A percentile compares a stretch with the other conserved stretches of the same genome.
phyloP scores from a whole-genome alignment of 2,797 vertebrate species.

The Epinephelus awoara region DNA sequence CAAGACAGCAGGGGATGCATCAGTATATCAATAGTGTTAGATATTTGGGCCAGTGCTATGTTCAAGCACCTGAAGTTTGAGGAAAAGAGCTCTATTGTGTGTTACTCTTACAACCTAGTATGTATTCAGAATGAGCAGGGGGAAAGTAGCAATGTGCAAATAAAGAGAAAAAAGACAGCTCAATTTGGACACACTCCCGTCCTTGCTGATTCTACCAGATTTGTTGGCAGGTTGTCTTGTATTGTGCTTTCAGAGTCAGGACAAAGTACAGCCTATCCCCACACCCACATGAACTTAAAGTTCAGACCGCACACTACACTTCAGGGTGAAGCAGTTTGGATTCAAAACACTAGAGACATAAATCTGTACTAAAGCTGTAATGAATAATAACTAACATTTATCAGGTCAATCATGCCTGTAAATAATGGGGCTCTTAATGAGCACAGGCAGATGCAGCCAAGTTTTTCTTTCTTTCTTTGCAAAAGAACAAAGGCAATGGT shows the following conservation, averaged over 20 bases:
- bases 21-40: conserved; percentile 3
- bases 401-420: conserved; percentile 33
- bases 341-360: conserved; percentile 37
- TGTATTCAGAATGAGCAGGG: neutral
- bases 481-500: conserved; percentile 55
- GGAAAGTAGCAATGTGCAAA: conserved; percentile 9
- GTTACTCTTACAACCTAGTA: neutral
- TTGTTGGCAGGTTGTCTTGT: conserved; percentile 68
- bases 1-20: conserved; percentile 31
- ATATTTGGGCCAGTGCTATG: neutral
- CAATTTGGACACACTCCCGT: conserved; percentile 45
- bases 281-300: conserved; percentile 68
- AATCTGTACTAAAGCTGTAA: conserved; percentile 42
- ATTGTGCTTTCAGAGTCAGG: conserved; percentile 76
- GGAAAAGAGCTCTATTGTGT: neutral
- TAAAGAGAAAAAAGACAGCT: conserved; percentile 37
- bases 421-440: conserved; percentile 42
- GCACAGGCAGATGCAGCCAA: conserved; percentile 38
- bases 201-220: conserved; percentile 56
- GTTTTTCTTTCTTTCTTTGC: conserved; percentile 32
- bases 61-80: conserved; percentile 14
- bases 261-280: conserved; percentile 76
- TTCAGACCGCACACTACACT: conserved; percentile 38
- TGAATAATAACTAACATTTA: conserved; percentile 45
- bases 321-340: conserved; percentile 37